These are phyloP conservation scores for Salvelinus sp. DNA, from an alignment of 2,113 vertebrate genomes.

Conservation along the genomic window DNA sequence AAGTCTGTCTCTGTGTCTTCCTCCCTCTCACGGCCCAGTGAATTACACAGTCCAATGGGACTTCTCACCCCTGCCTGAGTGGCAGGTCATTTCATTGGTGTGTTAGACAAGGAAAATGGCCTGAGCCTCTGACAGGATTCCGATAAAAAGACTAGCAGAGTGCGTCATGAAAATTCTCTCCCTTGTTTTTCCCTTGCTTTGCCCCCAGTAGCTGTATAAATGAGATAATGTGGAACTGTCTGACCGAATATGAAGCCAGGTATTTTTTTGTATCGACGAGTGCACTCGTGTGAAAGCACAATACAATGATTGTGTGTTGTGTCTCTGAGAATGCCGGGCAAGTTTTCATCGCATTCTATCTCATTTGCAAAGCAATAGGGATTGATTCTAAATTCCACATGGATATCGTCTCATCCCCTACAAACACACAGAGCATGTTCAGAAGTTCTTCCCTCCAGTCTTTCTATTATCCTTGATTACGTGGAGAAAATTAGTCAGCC, in stretches of 20 bases:
- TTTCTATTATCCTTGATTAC: neutral
- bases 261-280: neutral
- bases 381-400: constrained; percentile 2
- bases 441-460: neutral
- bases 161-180: neutral
- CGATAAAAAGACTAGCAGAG: neutral
- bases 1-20: constrained; percentile 3
- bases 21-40: constrained; percentile 16
- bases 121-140: constrained; percentile 7
- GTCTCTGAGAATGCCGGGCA: neutral
- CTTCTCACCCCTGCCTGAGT: neutral
- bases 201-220: neutral
- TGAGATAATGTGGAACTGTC: neutral
- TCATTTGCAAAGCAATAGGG: constrained; percentile 18
- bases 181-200: neutral
- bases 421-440: constrained; percentile 13
- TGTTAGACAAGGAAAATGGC: constrained; percentile 10
- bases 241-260: neutral
- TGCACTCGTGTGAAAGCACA: neutral
- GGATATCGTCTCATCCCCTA: neutral
- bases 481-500: neutral
- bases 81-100: neutral
- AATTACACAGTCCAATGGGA: constrained; percentile 15
- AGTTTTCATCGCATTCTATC: neutral
- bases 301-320: neutral